Evolutionary conservation across 2,113 vertebrate species (phyloP), one percentile per base, ranked within the genome.

Genomic region (Panurus biarmicus): DNA sequence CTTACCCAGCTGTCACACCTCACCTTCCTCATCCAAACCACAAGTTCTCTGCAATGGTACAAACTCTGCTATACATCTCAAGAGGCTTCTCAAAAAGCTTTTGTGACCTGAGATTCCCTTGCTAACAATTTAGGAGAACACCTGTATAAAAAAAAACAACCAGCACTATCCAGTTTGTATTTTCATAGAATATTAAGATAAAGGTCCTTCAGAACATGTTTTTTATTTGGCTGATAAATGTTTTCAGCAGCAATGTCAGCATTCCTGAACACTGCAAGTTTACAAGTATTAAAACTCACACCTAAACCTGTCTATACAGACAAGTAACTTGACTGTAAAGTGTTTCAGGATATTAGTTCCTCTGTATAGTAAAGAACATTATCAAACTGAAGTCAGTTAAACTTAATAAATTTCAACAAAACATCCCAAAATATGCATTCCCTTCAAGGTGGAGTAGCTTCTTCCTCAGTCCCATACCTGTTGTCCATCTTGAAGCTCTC

Each of bases 321-420:
- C 7, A 61, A 44, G 50, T 47, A 85, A 22, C 23, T 67, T 2
- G 1, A 47, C 10, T 0, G 0, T 28, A 9, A 74, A 74, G 28
- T 50, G 65, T 38, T 82, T 58, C 44, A 64, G 74, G 51, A 85
- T n/a, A 65, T 14, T n/a, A 57, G 17, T 18, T 90, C 36, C 42
- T 70, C 56, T 1, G 1, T 26, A 38, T 2, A 78, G 61, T 38
- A 58, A 33, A 74, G 23, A 71, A 54, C 14, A 45, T 2, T 21
- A 25, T 36, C 18, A 48, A 81, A 42, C 15, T 71, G 48, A 62
- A 73, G 31, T 62, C 28, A 29, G 13, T 35, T 71, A 40, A 75
- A 66, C 36, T 4, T 85, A 70, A 29, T 9, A 65, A 23, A 54
- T 31, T 74, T 50, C n/a, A 82, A 61, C 14, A 60, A 65, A 79